Conservation (phyloP, 1,140 invertebrate species). For the Euborellia annulipes region DNA sequence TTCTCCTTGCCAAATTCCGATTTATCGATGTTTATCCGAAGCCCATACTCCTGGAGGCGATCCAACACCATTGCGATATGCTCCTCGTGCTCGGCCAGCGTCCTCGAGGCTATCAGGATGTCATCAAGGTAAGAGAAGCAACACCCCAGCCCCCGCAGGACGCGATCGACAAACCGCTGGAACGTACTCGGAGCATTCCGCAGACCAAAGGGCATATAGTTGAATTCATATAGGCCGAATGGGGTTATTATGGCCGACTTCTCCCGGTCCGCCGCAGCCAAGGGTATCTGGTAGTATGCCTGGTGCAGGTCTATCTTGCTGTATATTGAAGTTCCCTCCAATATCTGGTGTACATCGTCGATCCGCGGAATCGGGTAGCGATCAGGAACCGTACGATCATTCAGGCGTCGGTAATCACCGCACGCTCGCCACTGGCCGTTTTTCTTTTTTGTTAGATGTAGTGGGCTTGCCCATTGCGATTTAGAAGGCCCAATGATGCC, state of each 20-base stretch:
- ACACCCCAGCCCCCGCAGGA: conserved; percentile 22
- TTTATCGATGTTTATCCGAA: conserved; percentile 4
- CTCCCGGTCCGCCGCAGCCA: no score
- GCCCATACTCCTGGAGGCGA: not conserved
- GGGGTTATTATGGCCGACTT: no score
- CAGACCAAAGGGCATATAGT: conserved; percentile 28
- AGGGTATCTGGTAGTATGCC: no score
- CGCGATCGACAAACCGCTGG: conserved; percentile 31
- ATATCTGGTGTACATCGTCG: conserved; percentile 17
- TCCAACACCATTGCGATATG: not conserved
- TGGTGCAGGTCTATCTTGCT: conserved; percentile 22
- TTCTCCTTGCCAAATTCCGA: conserved; percentile 8
- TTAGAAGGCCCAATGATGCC: conserved; percentile 9
- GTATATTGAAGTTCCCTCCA: conserved; percentile 22
- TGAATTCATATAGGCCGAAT: conserved; percentile 16
- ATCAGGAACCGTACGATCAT: conserved; percentile 22
- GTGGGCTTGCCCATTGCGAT: conserved; percentile 23
- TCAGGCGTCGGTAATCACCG: conserved; percentile 28
- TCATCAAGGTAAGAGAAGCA: conserved; percentile 11
- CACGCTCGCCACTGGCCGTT: conserved; percentile 24
- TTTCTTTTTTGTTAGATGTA: conserved; percentile 26
- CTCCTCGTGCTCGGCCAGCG: conserved; percentile 17
- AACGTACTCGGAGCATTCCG: conserved; percentile 30
- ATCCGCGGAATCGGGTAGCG: conserved; percentile 15
- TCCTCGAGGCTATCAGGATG: conserved; percentile 18